phyloP scores from a whole-genome alignment of 2,113 vertebrate genomes.

The Callipepla californica region DNA sequence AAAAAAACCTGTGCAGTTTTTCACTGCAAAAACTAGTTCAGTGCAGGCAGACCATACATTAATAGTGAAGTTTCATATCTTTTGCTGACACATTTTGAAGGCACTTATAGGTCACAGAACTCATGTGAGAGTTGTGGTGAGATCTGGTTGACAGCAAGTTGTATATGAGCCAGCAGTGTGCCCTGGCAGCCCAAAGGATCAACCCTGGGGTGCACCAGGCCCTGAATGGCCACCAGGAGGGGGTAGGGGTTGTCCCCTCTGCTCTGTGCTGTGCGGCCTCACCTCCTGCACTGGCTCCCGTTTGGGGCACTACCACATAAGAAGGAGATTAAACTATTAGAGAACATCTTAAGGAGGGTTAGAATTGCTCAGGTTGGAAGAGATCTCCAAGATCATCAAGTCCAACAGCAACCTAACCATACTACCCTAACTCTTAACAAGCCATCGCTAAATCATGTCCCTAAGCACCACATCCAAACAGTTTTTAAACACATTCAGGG shows the following conservation, averaged over 20 bases:
- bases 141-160: neutral
- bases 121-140: neutral
- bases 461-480: no score
- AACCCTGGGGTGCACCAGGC: neutral
- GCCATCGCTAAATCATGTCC: no score
- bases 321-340: neutral
- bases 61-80: neutral
- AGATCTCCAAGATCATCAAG: no score
- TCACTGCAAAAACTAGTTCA: neutral
- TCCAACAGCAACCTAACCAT: no score
- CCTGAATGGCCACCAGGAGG: neutral
- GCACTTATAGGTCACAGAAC: neutral
- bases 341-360: neutral
- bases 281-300: neutral
- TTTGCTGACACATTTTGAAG: neutral
- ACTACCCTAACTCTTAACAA: no score
- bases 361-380: no score
- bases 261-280: neutral
- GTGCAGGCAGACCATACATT: neutral
- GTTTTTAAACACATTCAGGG: no score
- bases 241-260: neutral
- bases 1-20: neutral
- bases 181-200: neutral
- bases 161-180: neutral
- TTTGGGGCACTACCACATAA: neutral